Percentiles rank a stretch among this genome's conserved stretches.
Conservation (phyloP, 1,140 invertebrate species). For the Diorhabda elongata region DNA sequence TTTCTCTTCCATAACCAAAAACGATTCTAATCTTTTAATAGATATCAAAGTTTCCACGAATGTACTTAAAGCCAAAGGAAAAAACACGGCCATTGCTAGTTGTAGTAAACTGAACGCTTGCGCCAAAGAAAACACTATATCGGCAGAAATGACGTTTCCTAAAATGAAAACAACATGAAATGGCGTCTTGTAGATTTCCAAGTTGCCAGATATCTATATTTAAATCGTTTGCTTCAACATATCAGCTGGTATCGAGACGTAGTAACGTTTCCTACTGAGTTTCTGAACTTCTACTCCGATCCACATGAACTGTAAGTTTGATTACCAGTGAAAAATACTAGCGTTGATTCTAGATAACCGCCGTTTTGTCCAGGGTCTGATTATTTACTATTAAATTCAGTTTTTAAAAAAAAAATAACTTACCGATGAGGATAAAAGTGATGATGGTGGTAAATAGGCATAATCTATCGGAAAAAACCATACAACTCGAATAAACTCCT, state of each 20-base stretch:
- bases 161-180: background rate
- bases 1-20: slow-evolving; percentile 60
- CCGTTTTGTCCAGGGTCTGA: too few species aligned
- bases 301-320: too few species aligned
- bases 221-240: background rate
- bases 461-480: slow-evolving; percentile 68
- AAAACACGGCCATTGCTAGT: slow-evolving; percentile 61
- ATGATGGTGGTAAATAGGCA: slow-evolving; percentile 71
- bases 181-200: too few species aligned
- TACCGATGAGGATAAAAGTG: slow-evolving; percentile 59
- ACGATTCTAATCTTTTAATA: slow-evolving; percentile 61
- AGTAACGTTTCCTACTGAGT: too few species aligned
- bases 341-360: too few species aligned
- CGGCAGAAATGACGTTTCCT: slow-evolving; percentile 63
- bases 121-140: slow-evolving; percentile 66
- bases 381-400: too few species aligned
- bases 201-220: background rate
- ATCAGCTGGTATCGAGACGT: background rate
- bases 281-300: too few species aligned
- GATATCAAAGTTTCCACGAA: slow-evolving; percentile 64
- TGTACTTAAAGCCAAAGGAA: slow-evolving; percentile 67
- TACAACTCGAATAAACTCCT: slow-evolving; percentile 64
- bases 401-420: background rate
- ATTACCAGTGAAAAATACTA: too few species aligned
- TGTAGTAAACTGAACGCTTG: slow-evolving; percentile 66